Base-by-base conservation (phyloP, 53 echinoderm and acorn worm species). In the Echinometra lucunter region DNA sequence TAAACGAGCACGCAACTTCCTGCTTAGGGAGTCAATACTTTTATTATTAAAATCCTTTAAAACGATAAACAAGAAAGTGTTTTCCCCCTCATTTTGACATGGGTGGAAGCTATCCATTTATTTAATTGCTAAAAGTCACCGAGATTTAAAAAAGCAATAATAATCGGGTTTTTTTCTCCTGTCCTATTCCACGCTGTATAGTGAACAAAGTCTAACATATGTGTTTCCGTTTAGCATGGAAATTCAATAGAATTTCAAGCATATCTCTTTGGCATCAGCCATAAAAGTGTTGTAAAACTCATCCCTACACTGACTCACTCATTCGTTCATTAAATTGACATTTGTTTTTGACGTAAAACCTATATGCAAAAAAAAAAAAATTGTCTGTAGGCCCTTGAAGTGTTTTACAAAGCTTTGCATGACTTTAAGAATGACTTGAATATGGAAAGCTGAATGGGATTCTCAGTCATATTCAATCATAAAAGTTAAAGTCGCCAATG, bases 1-100 rank as follows among this genome's bases (percentile, higher is more conserved):
- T 40, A 19, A 78, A 38, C 78, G 38, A 40, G 78, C 78, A 78
- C 78, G 78, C 78, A 78, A 78, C 78, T 40, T 42, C 78, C 78
- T 78, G 35, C 35, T 13, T 56, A 4, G 4, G 35, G 72, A 38
- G 4, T 11, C 42, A 42, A 32, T 19, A 78, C 30, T 23, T 78
- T 78, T 78, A 78, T 78, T 78, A 78, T 40, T 19, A 3, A 72
- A 16, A 72, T 72, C 32, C 72, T 72, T 34, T 35, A 34, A 35
- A 30, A 28, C 13, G 78, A 78, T 38, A 78, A 78, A 78, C 78
- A 78, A 78, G 38, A 42, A 78, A 42, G 78, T 42, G 42, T 78
- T 42, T 21, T 42, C 42, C 42, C 42, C 18, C 19, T 38, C 5
- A 38, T 75, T 75, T 69, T 69, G 12, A 69, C 30, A 78, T 78